Base-by-base conservation (phyloP, 2,888 invertebrate species). In the Agapostemon virescens region DNA sequence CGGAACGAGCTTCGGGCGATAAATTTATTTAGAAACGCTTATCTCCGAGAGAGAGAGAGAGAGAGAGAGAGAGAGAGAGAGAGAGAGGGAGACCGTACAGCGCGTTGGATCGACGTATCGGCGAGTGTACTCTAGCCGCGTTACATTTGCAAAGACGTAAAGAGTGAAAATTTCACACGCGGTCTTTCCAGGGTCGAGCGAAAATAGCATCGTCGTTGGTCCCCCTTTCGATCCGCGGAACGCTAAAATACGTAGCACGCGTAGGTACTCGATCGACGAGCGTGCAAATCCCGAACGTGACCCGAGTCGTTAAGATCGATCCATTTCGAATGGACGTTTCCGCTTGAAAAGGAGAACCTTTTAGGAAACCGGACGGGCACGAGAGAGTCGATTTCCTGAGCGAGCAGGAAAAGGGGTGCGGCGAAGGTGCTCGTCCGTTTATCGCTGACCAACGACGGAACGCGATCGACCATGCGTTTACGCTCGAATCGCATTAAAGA, bases 151-250 rank as follows among this genome's bases (percentile, higher is more conserved):
- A 26, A 63, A 49, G 70, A 42, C 9, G 11, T 26, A n/a, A n/a
- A n/a, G n/a, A n/a, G 23, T 15, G 30, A 13, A 40, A 17, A 74
- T 69, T 79, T 77, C 73, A n/a, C 77, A 70, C 76, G 74, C 80
- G n/a, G 17, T n/a, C 38, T 81, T 84, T 79, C 69, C 84, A 78
- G 72, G 58, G 74, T 20, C 79, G 73, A 81, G 75, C 11, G 67
- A 76, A 61, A 64, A 61, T 15, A 7, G 69, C 23, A 84, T 80
- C 70, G 70, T 52, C 3, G 52, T 40, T 40, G 13, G 40, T 11
- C 13, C 40, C 40, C 5, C 40, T 9, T 20, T 17, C 45, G 17
- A 45, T 6, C 17, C 45, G 1, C 15, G 15, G 15, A 15, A 17
- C 15, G 6, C 26, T 15, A 7, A n/a, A 26, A 15, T 26, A 15